Evolutionary conservation across 2,113 vertebrate genomes (phyloP), one percentile per base, ranked within the genome.

Genomic region (Cyanoramphus novaezelandiae): DNA sequence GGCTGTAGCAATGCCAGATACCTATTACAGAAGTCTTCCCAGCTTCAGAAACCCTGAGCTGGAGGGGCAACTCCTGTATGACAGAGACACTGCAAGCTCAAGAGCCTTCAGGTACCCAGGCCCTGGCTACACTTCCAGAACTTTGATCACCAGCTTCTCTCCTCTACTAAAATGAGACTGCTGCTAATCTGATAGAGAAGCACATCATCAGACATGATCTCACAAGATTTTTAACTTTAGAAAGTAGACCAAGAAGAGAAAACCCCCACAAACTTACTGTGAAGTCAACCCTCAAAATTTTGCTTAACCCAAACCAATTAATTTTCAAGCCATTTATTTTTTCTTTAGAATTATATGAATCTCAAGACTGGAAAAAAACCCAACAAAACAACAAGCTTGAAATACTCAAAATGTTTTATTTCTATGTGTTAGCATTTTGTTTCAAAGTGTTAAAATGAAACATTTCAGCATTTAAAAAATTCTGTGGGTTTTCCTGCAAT

Each of bases 401-500:
- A 90, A 90, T 55, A 75, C 4, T 31, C 10, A 78, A 75, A 64
- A 23, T 3, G 68, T 59, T 76, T 80, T 75, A 25, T 39, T 87
- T 87, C 13, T 25, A 72, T 52, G 12, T 43, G 53, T 47, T 47
- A 77, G 52, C 13, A 43, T 57, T 39, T 41, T 53, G 33, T n/a
- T 72, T 59, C 21, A 23, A 70, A 43, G 13, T 55, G 35, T 70
- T 81, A 70, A 77, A 90, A 76, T 49, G 3, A 82, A 88, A 46
- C 3, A 75, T 59, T 83, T 59, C 16, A 31, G 13, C 29, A 59
- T 83, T 84, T 77, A 47, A 13, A 74, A 78, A 86, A 83, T 53
- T 67, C 31, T 37, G 29, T 19, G 2, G 0, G 0, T 46, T 60
- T 57, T 14, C 0, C 2, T 9, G 7, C 57, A 74, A 21, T 74